These are phyloP conservation scores for Eptatretus atami DNA, from an alignment of 2,797 vertebrate genomes.

Conservation along the genomic window DNA sequence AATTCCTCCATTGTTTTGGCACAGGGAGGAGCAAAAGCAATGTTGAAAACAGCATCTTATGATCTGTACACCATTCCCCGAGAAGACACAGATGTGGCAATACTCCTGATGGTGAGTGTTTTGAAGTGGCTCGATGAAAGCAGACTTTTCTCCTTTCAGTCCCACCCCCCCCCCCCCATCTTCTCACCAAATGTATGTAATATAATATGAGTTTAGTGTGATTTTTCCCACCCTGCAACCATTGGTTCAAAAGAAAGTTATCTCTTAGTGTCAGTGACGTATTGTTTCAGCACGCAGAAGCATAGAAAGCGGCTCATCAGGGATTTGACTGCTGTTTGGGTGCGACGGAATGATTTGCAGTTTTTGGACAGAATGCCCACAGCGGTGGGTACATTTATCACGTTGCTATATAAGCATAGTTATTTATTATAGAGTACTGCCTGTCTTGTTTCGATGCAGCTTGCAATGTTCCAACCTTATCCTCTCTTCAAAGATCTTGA, in stretches of 20 bases:
- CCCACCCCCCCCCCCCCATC: constrained; percentile 8
- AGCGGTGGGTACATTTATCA: constrained; percentile 23
- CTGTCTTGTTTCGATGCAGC: not conserved
- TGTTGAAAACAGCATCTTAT: constrained; percentile 81
- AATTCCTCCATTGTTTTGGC: not conserved
- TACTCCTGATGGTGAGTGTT: constrained; percentile 49
- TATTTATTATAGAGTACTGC: not conserved
- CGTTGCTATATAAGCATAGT: too few relatives aligned
- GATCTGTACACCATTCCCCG: constrained; percentile 82
- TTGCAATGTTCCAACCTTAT: too few relatives aligned
- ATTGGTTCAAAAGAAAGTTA: too few relatives aligned
- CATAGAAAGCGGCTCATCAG: constrained; percentile 78
- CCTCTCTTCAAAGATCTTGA: constrained; percentile 34
- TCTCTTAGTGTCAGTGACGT: not conserved
- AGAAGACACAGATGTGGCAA: constrained; percentile 73
- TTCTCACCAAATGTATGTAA: constrained; percentile 8
- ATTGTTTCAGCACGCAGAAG: constrained; percentile 43
- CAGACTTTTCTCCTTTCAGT: constrained; percentile 10
- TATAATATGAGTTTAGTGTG: too few relatives aligned
- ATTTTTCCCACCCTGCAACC: too few relatives aligned
- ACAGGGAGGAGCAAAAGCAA: constrained; percentile 85
- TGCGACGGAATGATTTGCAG: constrained; percentile 75
- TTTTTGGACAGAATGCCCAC: constrained; percentile 88
- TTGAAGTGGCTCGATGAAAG: constrained; percentile 7
- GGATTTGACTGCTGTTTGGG: constrained; percentile 84